Percentiles rank a stretch among this genome's conserved stretches.
Evolutionary conservation across 2,797 vertebrate genomes (phyloP).

Genomic region (Myotis myotis): DNA sequence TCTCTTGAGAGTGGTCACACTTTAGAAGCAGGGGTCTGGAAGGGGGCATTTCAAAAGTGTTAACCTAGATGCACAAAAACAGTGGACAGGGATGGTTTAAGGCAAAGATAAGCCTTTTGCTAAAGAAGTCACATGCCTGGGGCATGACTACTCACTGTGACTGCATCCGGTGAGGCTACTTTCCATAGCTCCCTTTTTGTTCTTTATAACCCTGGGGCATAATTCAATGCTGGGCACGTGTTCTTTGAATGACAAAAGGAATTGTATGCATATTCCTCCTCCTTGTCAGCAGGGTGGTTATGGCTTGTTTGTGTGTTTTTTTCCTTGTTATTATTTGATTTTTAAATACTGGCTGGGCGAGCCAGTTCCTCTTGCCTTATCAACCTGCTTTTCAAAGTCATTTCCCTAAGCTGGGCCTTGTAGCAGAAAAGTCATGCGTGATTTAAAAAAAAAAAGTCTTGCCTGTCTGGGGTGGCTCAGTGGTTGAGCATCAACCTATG

Average conservation of each 20-base stretch:
- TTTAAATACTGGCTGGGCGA: background rate
- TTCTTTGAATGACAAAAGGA: background rate
- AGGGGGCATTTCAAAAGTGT: background rate
- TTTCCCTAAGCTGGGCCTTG: slow-evolving; percentile 10
- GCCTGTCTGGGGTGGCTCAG: too few species aligned
- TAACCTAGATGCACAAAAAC: background rate
- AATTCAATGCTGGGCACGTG: background rate
- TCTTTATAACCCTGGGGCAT: background rate
- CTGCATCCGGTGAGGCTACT: background rate
- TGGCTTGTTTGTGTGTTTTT: background rate
- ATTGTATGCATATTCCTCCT: background rate
- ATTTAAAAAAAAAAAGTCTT: background rate
- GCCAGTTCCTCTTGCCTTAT: background rate
- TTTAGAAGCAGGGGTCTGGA: background rate
- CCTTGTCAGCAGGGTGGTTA: background rate
- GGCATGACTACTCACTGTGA: background rate
- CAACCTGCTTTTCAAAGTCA: slow-evolving; percentile 56
- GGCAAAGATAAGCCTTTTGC: background rate
- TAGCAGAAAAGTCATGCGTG: background rate
- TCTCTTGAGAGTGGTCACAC: background rate
- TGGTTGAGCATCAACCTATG: too few species aligned
- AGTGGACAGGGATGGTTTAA: background rate
- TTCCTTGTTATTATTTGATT: slow-evolving; percentile 37
- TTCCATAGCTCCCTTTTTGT: background rate
- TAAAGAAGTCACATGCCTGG: background rate